Evolutionary conservation across 2,113 vertebrate species (phyloP).

Genomic region (Oostethus manadensis): DNA sequence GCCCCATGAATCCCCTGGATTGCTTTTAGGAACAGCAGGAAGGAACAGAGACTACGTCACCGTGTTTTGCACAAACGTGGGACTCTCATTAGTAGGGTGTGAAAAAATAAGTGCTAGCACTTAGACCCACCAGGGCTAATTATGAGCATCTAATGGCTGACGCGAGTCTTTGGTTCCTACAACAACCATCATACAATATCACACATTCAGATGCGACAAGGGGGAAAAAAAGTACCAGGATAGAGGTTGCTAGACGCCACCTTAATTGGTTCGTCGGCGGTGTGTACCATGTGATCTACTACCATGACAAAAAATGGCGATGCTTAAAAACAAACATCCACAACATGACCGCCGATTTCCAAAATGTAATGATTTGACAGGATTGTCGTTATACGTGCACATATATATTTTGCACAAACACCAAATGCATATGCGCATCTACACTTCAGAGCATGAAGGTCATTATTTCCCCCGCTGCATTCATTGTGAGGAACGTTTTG

Average conservation of each 20-base stretch:
- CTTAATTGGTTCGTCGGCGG: not conserved
- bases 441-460: not conserved
- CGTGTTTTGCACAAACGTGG: constrained; percentile 29
- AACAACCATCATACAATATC: constrained; percentile 62
- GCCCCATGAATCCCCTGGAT: constrained; percentile 32
- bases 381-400: not conserved
- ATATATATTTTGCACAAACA: not conserved
- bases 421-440: not conserved
- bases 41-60: constrained; percentile 37
- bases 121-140: constrained; percentile 66
- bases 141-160: constrained; percentile 55
- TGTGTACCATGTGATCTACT: not conserved
- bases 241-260: not conserved
- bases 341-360: not conserved
- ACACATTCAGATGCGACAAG: constrained; percentile 57
- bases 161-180: constrained; percentile 54
- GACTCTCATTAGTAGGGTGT: constrained; percentile 55
- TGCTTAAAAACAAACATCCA: not conserved
- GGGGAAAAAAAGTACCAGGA: constrained; percentile 12
- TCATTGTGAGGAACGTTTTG: constrained; percentile 30
- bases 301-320: not conserved
- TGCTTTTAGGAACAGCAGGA: constrained; percentile 29
- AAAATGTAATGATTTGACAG: too few relatives aligned
- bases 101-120: constrained; percentile 59
- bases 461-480: constrained; percentile 29